Base-by-base conservation (phyloP, 2,888 invertebrate species). In the Leptinotarsa haldemani region DNA sequence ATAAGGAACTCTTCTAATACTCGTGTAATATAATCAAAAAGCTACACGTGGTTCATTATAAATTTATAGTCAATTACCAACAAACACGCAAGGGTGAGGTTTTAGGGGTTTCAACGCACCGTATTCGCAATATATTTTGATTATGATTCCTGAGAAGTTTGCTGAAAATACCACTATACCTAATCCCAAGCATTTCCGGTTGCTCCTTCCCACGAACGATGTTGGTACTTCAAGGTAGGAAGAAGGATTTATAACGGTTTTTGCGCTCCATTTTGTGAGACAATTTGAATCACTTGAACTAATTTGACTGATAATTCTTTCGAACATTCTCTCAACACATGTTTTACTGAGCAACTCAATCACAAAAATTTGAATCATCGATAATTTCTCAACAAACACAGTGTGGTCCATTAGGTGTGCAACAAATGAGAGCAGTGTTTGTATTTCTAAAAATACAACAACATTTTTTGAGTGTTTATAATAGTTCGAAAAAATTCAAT, bases 61-160 rank as follows among this genome's bases (percentile, higher is more conserved):
- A 56, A 68, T 68, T 68, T 68, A 68, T 68, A 46, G 56, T 56
- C 68, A 56, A 47, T 56, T 68, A 15, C 68, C 68, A 47, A 68
- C 46, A 68, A 53, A 56, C 68, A 56, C 68, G 56, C 53, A 68
- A 68, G 46, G 53, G 56, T 56, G 40, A 40, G 68, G 52, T 47
- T 48, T 1, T 7, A 67, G 46, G 67, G 30, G 53, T 67, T 67
- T 13, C 4, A 25, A 30, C 56, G 20, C 15, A 18, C 56, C 56
- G 40, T 22, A 68, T 46, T 20, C 53, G 68, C 68, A 40, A 68
- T 68, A 56, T 68, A 46, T 68, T 56, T 56, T 56, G 58, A 68
- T 68, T 68, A 68, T 46, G 47, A 46, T 56, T 18, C 68, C 68
- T 46, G 46, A 52, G 47, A 68, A 22, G 56, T 68, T 68, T 56